Conservation (phyloP, 1,140 invertebrate species). For the Drosophila pseudoananassae region DNA sequence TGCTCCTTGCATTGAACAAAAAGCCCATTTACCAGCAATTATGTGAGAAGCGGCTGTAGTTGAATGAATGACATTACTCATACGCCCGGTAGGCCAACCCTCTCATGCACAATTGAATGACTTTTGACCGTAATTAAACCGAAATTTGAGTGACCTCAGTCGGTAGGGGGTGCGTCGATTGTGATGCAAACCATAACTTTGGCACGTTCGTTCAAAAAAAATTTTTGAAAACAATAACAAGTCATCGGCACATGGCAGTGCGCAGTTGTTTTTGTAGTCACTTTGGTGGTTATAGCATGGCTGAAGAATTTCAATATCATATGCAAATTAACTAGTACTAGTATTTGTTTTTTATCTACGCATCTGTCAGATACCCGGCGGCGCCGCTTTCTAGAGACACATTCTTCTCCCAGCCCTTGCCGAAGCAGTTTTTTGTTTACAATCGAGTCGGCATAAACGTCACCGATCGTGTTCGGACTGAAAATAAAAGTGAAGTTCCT, state of each 20-base stretch:
- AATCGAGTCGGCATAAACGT: slow-evolving; percentile 41
- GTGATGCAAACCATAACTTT: slow-evolving; percentile 15
- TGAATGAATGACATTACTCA: slow-evolving; percentile 48
- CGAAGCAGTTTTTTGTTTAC: slow-evolving; percentile 49
- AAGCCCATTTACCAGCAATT: slow-evolving; percentile 51
- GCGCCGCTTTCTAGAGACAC: neutral
- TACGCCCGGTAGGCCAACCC: slow-evolving; percentile 39
- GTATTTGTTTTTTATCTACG: slow-evolving; percentile 32
- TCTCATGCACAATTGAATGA: slow-evolving; percentile 63
- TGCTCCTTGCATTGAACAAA: slow-evolving; percentile 50
- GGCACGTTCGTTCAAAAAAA: slow-evolving; percentile 25
- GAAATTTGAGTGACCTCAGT: slow-evolving; percentile 48
- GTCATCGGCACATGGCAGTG: slow-evolving; percentile 16
- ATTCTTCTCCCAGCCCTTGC: slow-evolving; percentile 3
- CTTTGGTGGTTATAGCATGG: slow-evolving; percentile 26
- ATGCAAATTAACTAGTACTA: slow-evolving; percentile 54
- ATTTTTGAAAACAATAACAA: slow-evolving; percentile 11
- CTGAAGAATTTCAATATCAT: slow-evolving; percentile 63
- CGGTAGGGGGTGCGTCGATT: slow-evolving; percentile 3
- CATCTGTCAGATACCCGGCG: slow-evolving; percentile 35
- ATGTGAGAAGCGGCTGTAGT: slow-evolving; percentile 10
- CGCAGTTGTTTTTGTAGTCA: slow-evolving; percentile 37
- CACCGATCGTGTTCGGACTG: slow-evolving; percentile 40
- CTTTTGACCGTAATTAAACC: slow-evolving; percentile 77
- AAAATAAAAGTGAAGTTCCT: slow-evolving; percentile 76